Percentiles rank a stretch among this genome's conserved stretches.
Evolutionary conservation across 2,113 vertebrate genomes (phyloP).

Genomic region (Lophotis ruficrista): DNA sequence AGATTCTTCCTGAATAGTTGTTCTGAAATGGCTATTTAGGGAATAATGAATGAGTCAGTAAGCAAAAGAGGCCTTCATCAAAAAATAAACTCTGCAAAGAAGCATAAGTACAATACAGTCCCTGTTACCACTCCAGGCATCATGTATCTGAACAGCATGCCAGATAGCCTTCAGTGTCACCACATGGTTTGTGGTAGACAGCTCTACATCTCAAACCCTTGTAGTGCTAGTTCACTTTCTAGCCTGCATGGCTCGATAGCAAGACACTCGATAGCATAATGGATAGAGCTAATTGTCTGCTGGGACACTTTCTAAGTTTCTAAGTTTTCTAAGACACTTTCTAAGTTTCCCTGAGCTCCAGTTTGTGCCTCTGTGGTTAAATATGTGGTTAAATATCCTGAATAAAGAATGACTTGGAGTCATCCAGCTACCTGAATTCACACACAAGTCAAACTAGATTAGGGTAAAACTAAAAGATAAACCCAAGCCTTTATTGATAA

Average conservation of each 20-base stretch:
- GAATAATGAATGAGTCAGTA: background rate
- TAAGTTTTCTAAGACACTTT: too few species aligned
- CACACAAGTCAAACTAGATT: background rate
- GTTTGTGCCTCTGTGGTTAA: background rate
- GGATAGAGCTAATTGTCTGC: background rate
- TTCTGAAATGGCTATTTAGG: background rate
- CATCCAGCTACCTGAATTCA: background rate
- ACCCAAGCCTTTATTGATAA: background rate
- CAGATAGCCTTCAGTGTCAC: background rate
- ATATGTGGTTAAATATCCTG: background rate
- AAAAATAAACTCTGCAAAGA: background rate
- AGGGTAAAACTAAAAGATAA: background rate
- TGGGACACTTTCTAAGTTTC: background rate
- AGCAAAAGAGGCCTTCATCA: background rate
- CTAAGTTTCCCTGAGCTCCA: background rate
- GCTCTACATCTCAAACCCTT: background rate
- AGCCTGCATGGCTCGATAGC: background rate
- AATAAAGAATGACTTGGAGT: background rate
- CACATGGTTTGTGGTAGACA: background rate
- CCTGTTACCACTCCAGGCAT: background rate
- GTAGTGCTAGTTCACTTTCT: background rate
- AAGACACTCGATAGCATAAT: background rate
- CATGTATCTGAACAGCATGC: background rate
- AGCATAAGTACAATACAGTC: background rate
- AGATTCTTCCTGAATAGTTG: background rate